Evolutionary conservation across 2,113 vertebrate genomes (phyloP).

Genomic region (Pteropus alecto): DNA sequence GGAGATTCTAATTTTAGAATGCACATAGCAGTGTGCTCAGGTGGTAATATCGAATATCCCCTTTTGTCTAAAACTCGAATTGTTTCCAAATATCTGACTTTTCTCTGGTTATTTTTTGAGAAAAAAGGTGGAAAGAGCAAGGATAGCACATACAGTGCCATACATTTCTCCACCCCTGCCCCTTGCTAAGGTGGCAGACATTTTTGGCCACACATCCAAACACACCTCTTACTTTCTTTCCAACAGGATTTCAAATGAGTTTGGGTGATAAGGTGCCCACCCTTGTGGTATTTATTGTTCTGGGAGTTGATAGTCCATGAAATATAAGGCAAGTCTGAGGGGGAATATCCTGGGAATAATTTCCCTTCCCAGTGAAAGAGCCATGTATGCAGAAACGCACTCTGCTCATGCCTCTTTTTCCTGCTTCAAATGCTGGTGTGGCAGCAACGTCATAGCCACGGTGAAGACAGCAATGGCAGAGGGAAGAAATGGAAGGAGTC

Average conservation of each 20-base stretch:
- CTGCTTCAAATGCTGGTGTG: background rate
- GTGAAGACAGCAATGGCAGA: rapidly evolving
- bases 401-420: too few species aligned
- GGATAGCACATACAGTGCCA: rapidly evolving
- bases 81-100: background rate
- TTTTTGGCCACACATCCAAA: too few species aligned
- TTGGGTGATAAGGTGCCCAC: background rate
- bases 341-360: too few species aligned
- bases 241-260: background rate
- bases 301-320: background rate
- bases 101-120: background rate
- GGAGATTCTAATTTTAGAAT: background rate
- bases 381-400: background rate
- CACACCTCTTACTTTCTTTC: background rate
- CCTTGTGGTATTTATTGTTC: background rate
- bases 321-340: background rate
- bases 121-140: background rate
- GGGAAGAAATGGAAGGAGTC: rapidly evolving
- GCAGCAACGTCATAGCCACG: rapidly evolving
- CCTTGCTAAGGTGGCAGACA: too few species aligned
- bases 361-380: background rate
- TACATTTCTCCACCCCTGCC: background rate
- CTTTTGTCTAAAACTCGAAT: background rate
- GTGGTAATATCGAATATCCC: background rate
- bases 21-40: too few species aligned